Conservation (phyloP, 2,888 invertebrate genomes). For the Trachelus iudaicus region DNA sequence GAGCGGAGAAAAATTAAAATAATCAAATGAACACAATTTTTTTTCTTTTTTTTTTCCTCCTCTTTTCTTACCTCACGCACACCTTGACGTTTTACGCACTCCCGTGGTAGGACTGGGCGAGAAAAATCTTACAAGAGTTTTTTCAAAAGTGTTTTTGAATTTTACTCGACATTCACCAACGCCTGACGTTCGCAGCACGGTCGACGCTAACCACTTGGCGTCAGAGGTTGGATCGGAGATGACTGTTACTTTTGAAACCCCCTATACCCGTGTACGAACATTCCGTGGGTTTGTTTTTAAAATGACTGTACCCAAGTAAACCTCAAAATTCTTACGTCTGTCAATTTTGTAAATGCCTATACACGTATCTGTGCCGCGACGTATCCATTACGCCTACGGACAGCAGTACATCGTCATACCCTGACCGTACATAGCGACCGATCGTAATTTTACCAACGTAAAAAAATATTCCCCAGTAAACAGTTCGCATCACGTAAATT, state of each 20-base stretch:
- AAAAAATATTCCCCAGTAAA: background rate
- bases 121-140: background rate
- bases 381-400: background rate
- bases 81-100: slow-evolving; percentile 15
- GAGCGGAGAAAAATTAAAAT: background rate
- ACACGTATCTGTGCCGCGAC: no score
- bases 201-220: slow-evolving; percentile 14
- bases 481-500: background rate
- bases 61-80: slow-evolving; percentile 1
- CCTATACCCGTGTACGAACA: no score
- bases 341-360: no score
- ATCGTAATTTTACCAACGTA: background rate
- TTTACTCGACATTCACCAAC: no score
- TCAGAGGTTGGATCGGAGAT: background rate
- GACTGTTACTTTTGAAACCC: no score
- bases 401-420: background rate
- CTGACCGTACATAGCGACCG: background rate
- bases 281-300: no score
- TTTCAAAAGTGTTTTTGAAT: no score
- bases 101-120: background rate
- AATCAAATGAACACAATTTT: background rate
- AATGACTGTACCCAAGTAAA: no score
- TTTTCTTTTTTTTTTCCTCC: background rate
- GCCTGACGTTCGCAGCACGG: background rate
- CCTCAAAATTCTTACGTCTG: no score